phyloP scores from a whole-genome alignment of 2,113 vertebrate species.

The Oxygymnocypris stewartii region DNA sequence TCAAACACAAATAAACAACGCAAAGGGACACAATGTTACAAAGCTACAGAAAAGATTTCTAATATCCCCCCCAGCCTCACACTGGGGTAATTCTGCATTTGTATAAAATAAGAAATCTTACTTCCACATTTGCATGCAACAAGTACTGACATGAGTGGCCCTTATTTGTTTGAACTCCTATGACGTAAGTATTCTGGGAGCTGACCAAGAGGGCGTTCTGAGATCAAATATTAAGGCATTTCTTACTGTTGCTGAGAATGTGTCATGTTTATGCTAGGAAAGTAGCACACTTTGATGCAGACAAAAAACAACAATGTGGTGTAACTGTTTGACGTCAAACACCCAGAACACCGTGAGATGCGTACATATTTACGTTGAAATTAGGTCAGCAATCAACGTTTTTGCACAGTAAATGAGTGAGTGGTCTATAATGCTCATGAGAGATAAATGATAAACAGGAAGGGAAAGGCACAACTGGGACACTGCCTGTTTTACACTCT shows the following conservation, averaged over 20 bases:
- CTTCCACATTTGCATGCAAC: constrained; percentile 46
- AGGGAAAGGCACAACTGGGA: constrained; percentile 47
- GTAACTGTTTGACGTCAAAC: constrained; percentile 64
- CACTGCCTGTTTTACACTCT: constrained; percentile 17
- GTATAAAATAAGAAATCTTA: constrained; percentile 52
- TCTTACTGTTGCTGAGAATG: background rate
- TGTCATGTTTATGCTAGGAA: background rate
- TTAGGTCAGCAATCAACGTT: background rate
- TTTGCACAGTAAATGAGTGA: constrained; percentile 5
- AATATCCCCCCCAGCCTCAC: constrained; percentile 75
- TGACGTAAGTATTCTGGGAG: constrained; percentile 29
- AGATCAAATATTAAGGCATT: background rate
- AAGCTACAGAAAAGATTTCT: constrained; percentile 85
- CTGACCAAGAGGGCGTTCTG: background rate
- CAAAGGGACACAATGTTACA: constrained; percentile 88
- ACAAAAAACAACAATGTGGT: too few species aligned
- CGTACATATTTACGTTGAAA: constrained; percentile 15
- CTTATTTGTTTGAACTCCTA: constrained; percentile 22
- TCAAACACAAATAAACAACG: constrained; percentile 77
- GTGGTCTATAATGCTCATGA: background rate
- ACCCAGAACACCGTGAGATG: constrained; percentile 55
- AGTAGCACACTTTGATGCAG: background rate
- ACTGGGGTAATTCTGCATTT: constrained; percentile 66
- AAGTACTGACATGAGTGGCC: constrained; percentile 3
- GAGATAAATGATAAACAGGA: background rate